Conservation (phyloP, 1,140 invertebrate genomes). For the Saccostrea cuccullata region DNA sequence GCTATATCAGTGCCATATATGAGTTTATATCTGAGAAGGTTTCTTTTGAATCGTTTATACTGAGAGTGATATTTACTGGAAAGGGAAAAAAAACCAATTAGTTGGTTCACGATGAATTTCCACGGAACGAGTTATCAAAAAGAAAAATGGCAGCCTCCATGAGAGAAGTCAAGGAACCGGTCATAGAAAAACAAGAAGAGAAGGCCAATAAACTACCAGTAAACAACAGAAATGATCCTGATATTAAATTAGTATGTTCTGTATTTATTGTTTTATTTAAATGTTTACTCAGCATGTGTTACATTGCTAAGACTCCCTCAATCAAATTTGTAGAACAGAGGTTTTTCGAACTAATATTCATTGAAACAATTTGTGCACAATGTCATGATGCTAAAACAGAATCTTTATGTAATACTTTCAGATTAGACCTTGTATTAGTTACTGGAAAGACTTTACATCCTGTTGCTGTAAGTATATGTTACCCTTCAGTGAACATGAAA, state of each 20-base stretch:
- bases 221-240: not conserved
- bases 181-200: not conserved
- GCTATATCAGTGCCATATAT: too few species aligned
- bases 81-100: too few species aligned
- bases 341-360: not conserved
- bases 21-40: too few species aligned
- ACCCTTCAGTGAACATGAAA: not conserved
- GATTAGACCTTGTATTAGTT: not conserved
- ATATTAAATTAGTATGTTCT: not conserved
- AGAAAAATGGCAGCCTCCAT: not conserved
- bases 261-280: not conserved
- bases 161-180: not conserved
- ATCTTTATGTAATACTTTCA: not conserved
- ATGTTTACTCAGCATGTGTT: not conserved
- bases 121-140: not conserved
- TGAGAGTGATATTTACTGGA: too few species aligned
- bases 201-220: not conserved
- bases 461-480: conserved; percentile 1
- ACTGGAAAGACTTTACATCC: conserved; percentile 14
- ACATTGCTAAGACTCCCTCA: not conserved
- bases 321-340: not conserved
- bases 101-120: not conserved
- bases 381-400: not conserved
- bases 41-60: too few species aligned
- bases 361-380: not conserved